Base-by-base conservation (phyloP, 2,113 vertebrate genomes). In the Dipodomys stephensi region DNA sequence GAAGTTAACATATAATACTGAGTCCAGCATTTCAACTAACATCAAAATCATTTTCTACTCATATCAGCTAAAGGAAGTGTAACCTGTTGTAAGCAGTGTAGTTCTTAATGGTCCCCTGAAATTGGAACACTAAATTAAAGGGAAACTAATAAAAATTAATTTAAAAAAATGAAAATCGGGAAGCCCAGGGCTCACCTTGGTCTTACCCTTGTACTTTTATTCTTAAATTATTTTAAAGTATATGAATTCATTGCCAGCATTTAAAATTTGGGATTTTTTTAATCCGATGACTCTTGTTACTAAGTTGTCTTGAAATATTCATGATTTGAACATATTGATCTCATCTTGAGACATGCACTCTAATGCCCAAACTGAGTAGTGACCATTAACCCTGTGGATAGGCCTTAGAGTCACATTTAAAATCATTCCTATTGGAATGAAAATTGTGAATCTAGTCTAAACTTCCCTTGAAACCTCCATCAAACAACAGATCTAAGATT, bases 31-130 rank as follows among this genome's bases (percentile, higher is more conserved):
- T 83, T 79, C 80, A 13, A 86, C 20, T 84, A 88, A 80, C 30
- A 91, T 89, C 64, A 92, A 87, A 78, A 85, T 71, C 7, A 65
- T 72, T 85, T 95, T 53, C 57, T 76, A 87, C 30, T 86, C 32
- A 9, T 4, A 44, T 44, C 1, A 44, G 53, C 6, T 64, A 74
- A 87, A 77, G 11, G 57, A n/a, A 35, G 10, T 57, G 25, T 27
- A 80, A 35, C 30, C 9, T 39, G 49, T 53, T 57, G 49, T 2
- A 62, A 28, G 44, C 18, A 64, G 46, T 19, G 6, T 15, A 39
- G 15, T 16, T 87, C 46, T 83, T 78, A 53, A 13, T 28, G 30
- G 18, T 28, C 73, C 18, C 64, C 65, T 94, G 64, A 81, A 86
- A 35, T 49, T 46, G 11, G 25, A 84, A 84, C 3, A 23, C 28